phyloP scores from a whole-genome alignment of 2,797 vertebrate species.

The Discoglossus pictus region DNA sequence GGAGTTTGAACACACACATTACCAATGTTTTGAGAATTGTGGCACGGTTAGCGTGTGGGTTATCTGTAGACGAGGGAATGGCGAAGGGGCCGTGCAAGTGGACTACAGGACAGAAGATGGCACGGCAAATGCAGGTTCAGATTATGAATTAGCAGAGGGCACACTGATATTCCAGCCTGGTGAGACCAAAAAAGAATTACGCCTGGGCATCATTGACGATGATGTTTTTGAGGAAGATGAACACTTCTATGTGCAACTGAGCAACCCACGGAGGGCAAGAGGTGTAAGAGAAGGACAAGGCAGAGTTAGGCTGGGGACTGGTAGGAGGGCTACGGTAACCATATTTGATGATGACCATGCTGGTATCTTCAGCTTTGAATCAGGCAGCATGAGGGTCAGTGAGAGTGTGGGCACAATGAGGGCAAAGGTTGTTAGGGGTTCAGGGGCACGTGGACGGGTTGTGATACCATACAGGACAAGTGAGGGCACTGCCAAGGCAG shows the following conservation, averaged over 20 bases:
- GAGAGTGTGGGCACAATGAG: conserved; percentile 74
- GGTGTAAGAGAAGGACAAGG: conserved; percentile 48
- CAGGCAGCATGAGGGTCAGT: conserved; percentile 68
- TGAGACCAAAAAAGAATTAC: conserved; percentile 77
- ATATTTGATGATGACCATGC: conserved; percentile 86
- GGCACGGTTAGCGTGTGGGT: conserved; percentile 76
- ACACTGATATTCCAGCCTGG: conserved; percentile 79
- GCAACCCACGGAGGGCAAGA: conserved; percentile 68
- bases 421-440: conserved; percentile 73
- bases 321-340: conserved; percentile 79
- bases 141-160: conserved; percentile 83
- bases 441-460: conserved; percentile 71
- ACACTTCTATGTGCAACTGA: conserved; percentile 82
- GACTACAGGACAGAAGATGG: conserved; percentile 84
- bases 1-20: conserved; percentile 75
- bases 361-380: conserved; percentile 82
- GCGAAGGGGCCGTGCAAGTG: conserved; percentile 73
- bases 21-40: conserved; percentile 86
- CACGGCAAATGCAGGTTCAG: conserved; percentile 81
- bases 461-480: conserved; percentile 72
- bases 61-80: conserved; percentile 73
- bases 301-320: conserved; percentile 73
- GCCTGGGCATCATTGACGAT: conserved; percentile 82
- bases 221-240: conserved; percentile 87
- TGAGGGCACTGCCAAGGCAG: conserved; percentile 73